Base-by-base conservation (phyloP, 2,888 invertebrate genomes). In the Drosophila trichaetosa region DNA sequence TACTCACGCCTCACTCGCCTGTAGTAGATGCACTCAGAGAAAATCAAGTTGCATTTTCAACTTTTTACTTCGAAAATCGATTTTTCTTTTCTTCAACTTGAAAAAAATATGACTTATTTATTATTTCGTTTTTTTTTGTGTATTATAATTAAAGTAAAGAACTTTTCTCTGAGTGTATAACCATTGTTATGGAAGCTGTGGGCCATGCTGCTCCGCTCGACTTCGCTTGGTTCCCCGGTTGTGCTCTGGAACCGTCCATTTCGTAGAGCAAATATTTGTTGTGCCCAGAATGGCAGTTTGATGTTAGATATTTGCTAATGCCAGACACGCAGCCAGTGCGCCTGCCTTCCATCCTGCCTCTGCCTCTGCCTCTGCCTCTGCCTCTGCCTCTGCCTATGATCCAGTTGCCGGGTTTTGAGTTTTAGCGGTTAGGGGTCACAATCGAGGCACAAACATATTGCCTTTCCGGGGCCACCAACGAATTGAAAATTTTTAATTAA, bases 261-360 rank as follows among this genome's bases (percentile, higher is more conserved):
- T 71, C 64, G 72, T 62, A 56, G 58, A 24, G 79, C 66, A 77
- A 79, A 79, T 80, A 77, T 79, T 79, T 79, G 69, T 57, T 74
- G 71, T 69, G 84, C 84, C 74, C 74, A 81, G 86, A 84, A 81
- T 79, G 76, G 68, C 76, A 79, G 52, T 75, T 73, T 83, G 61
- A 62, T 86, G 75, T 60, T 64, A 57, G 63, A 86, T 88, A 88
- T 78, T 78, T 78, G 78, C 78, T 71, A 13, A 80, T 76, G 80
- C 72, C 78, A 71, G 76, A 67, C 76, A 80, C 66, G 77, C 76
- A 69, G 78, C 66, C 42, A 64, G 48, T 33, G 67, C 31, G 67
- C 31, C 53, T 67, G 66, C 33, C 31, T 29, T 29, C 36, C 27
- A 40, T 10, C n/a, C 11, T 36, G 31, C 24, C 31, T 6, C 31